Evolutionary conservation across 2,113 vertebrate species (phyloP), one percentile per base, ranked within the genome.

Genomic region (Hippolais icterina): DNA sequence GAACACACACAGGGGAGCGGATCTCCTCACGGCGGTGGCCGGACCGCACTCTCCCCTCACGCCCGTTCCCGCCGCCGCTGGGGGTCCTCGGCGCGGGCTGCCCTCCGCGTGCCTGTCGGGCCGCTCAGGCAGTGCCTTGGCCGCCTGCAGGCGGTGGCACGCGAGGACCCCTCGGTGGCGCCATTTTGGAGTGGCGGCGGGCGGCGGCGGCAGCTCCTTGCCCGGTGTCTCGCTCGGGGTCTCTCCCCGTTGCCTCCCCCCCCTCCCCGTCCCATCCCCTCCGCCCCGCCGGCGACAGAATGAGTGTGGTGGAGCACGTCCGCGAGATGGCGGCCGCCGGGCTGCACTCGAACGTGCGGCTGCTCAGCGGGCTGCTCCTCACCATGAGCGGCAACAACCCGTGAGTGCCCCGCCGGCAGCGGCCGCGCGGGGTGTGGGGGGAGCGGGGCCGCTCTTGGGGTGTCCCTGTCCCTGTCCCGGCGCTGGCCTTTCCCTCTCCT

Each of bases 301-400:
- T 99, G 98, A 99, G 98, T 29, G 99, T 99, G 35, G 98, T 99
- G 93, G 99, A 99, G 86, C 99, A 99, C 78, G 99, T 99, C 19
- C 98, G 99, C 57, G 99, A 99, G 79, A 99, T 99, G 99, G 99
- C 99, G 27, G 97, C 99, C 29, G 99, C 99, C 11, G 99, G 99
- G 46, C 99, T 99, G n/a, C 99, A 99, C 96, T 99, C 99, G 10
- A 99, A 99, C 74, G 99, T 99, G 93, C 98, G 99, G 87, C 98
- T 99, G 44, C 97, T 99, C 94, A 99, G 99, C 98, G 99, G 99
- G 95, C 97, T 99, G 84, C 96, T 99, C 72, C 97, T 99, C 70
- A 99, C 99, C 33, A 99, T 99, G 99, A 99, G 99, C 95, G 99
- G 99, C 97, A 99, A 99, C 96, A 99, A 99, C 96, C 99, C 99